These are phyloP conservation scores for Puffinus mauretanicus DNA, from an alignment of 2,113 vertebrate species.

Conservation along the genomic window DNA sequence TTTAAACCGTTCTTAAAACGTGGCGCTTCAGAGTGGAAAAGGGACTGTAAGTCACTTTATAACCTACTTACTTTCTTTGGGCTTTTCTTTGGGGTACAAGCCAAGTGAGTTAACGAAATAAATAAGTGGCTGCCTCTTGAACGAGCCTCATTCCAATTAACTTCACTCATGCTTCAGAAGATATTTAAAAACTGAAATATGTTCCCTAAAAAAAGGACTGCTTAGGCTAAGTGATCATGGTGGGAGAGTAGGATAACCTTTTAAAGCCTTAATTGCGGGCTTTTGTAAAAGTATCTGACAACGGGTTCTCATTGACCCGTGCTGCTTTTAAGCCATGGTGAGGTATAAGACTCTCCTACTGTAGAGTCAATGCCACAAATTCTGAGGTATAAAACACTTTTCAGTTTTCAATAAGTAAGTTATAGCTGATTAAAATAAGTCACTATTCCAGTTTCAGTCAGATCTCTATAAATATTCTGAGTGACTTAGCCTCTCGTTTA, in stretches of 20 bases:
- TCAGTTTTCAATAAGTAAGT: background rate
- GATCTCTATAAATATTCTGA: background rate
- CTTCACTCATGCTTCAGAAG: background rate
- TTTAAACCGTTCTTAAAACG: slow-evolving; percentile 17
- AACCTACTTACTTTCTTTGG: slow-evolving; percentile 43
- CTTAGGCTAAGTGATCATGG: background rate
- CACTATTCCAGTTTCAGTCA: background rate
- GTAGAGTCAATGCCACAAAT: background rate
- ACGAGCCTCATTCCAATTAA: background rate
- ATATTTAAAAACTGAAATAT: background rate
- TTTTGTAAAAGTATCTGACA: background rate
- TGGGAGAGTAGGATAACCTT: background rate
- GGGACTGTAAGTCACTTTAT: slow-evolving; percentile 14
- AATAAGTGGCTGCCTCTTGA: background rate
- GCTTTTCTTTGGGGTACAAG: background rate
- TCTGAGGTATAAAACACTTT: background rate
- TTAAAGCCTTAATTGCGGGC: background rate
- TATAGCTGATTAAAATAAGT: background rate
- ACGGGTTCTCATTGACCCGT: background rate
- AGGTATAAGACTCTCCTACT: background rate
- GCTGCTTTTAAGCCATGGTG: background rate
- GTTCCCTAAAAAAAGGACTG: background rate
- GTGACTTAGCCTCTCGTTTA: background rate
- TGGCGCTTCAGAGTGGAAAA: background rate
- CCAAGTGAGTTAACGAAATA: slow-evolving; percentile 3